Base-by-base conservation (phyloP, 2,113 vertebrate genomes). In the Engystomops pustulosus region DNA sequence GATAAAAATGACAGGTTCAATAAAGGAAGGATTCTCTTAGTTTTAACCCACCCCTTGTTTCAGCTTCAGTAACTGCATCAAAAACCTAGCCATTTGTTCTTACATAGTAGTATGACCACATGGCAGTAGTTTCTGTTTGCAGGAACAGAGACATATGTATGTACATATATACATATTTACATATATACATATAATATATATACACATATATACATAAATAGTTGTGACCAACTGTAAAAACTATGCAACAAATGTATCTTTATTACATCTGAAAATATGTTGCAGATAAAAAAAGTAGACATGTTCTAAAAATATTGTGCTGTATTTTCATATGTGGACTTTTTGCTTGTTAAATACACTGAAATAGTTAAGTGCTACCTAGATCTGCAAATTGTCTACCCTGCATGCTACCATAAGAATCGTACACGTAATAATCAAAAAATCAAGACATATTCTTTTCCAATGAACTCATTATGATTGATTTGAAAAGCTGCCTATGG, bases 351-450 rank as follows among this genome's bases (percentile, higher is more conserved):
- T 44, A 44, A 45, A 4, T 23, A 27, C 30, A 11, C 6, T 58
- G 12, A 55, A 58, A 58, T 71, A 55, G 65, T 53, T 38, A 51
- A 51, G 32, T 81, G 67, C 34, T 55, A 71, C 49, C 36, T 20
- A 51, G 62, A 51, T 51, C 27, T 20, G 25, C 17, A 58, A 81
- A 81, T 53, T 70, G 62, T 20, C 15, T 65, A 81, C 67, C 17
- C 68, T 18, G 67, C 80, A 58, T 58, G 80, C n/a, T 41, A 30
- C 67, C 32, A 34, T 81, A 32, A 3, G 38, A 55, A 71, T 71
- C 55, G 32, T 69, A 81, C 34, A 41, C 55, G 12, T 38, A 17
- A 70, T 58, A 72, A 81, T 71, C 80, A 81, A 81, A 81, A 80
- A 71, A 81, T 71, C 67, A 81, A 71, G 47, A 58, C 17, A 15